A percentile compares a stretch with the other conserved stretches of the same genome.
These are phyloP conservation scores for Parotia lawesii DNA, from an alignment of 2,113 vertebrate genomes.

Conservation along the genomic window DNA sequence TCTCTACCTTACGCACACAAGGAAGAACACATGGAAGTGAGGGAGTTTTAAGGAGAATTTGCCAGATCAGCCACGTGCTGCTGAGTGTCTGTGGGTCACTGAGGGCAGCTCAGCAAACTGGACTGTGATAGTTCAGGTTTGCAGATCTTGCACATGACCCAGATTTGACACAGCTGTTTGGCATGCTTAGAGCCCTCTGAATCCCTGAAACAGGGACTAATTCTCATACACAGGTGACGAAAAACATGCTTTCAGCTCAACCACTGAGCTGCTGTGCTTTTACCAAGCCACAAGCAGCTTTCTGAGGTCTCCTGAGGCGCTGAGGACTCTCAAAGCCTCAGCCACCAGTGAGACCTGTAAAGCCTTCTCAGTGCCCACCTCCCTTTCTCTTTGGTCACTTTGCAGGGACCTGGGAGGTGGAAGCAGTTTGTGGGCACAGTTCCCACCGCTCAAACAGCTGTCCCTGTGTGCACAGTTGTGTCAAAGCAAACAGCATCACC, in stretches of 20 bases:
- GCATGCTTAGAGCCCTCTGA: neutral
- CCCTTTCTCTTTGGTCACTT: neutral
- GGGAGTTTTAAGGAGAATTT: neutral
- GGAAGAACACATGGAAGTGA: neutral
- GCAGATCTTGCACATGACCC: neutral
- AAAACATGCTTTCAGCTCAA: neutral
- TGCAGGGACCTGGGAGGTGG: neutral
- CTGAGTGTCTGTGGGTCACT: neutral
- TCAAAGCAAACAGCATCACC: neutral
- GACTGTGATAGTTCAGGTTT: neutral
- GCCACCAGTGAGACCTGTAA: neutral
- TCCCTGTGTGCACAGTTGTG: neutral
- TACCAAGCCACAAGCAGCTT: neutral
- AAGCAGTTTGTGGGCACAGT: neutral
- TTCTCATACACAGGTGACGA: neutral
- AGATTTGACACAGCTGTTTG: neutral
- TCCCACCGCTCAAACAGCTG: neutral
- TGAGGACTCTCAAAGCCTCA: neutral
- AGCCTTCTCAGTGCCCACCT: fast-evolving
- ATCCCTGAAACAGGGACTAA: neutral
- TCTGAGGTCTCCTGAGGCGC: neutral
- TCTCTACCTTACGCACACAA: neutral
- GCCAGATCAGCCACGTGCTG: neutral
- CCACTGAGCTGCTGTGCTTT: neutral
- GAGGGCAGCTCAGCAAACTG: neutral